A percentile compares a stretch with the other conserved stretches of the same genome.
Conservation (phyloP, 1,140 invertebrate species). For the Drosophila kurseongensis region DNA sequence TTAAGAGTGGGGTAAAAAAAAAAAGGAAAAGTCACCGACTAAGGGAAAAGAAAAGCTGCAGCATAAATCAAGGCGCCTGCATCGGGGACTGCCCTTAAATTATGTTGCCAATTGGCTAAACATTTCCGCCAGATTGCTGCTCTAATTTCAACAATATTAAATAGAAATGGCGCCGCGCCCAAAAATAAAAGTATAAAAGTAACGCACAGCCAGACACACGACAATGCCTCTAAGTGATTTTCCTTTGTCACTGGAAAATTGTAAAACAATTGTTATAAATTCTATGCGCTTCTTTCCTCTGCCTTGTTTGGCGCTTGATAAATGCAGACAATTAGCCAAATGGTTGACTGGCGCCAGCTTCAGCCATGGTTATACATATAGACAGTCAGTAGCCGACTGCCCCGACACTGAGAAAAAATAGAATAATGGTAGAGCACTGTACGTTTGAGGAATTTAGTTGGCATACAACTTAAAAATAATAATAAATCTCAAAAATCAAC, state of each 20-base stretch:
- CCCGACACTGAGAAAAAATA: slow-evolving; percentile 12
- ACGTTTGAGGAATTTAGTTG: too few species aligned
- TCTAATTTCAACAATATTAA: slow-evolving; percentile 58
- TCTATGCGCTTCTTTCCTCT: slow-evolving; percentile 58
- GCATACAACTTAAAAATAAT: too few species aligned
- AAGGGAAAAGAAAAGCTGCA: slow-evolving; percentile 49
- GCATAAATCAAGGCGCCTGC: slow-evolving; percentile 65
- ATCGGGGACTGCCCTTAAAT: slow-evolving; percentile 54
- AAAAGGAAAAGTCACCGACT: slow-evolving; percentile 20
- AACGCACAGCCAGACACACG: slow-evolving; percentile 36
- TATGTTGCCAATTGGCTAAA: slow-evolving; percentile 76
- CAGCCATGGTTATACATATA: slow-evolving; percentile 33
- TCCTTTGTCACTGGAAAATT: slow-evolving; percentile 57
- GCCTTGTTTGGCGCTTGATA: slow-evolving; percentile 66
- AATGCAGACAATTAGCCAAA: slow-evolving; percentile 81
- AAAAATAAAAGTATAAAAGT: slow-evolving; percentile 68
- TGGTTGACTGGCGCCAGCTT: slow-evolving; percentile 71
- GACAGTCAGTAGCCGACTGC: slow-evolving; percentile 26
- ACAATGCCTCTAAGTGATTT: slow-evolving; percentile 49
- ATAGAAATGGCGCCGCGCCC: slow-evolving; percentile 58
- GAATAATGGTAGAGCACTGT: too few species aligned
- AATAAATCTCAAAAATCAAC: too few species aligned
- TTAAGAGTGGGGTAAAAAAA: slow-evolving; percentile 1
- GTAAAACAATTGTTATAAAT: slow-evolving; percentile 80
- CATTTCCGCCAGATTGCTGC: slow-evolving; percentile 62